Percentiles rank a stretch among this genome's conserved stretches.
phyloP scores from a whole-genome alignment of 2,797 vertebrate species.

The Balearica regulorum region DNA sequence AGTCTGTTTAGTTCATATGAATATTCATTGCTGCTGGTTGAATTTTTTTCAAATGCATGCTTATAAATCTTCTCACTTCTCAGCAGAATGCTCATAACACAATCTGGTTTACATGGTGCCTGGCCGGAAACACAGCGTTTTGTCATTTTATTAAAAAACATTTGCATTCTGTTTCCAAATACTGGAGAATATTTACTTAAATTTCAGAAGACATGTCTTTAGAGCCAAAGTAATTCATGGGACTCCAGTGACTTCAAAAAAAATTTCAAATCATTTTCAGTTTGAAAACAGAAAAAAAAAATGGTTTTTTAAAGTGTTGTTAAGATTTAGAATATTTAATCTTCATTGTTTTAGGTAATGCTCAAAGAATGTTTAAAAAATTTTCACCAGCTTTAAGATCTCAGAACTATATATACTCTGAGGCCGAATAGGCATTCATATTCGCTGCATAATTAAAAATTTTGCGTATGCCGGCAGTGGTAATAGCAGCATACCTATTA shows the following conservation, averaged over 20 bases:
- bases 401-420: neutral
- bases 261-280: neutral
- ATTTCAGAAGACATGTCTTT: neutral
- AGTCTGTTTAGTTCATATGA: neutral
- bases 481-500: neutral
- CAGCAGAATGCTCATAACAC: neutral
- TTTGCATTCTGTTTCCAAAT: neutral
- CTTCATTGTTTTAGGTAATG: neutral
- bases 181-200: neutral
- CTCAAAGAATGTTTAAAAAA: neutral
- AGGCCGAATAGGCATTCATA: neutral
- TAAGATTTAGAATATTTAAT: neutral
- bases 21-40: neutral
- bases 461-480: neutral
- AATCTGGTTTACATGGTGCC: neutral
- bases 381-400: neutral
- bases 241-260: neutral
- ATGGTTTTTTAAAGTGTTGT: rapidly evolving
- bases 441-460: neutral
- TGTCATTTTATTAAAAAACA: neutral
- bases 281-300: neutral
- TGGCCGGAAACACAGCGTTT: neutral
- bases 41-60: neutral
- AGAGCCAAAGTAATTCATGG: neutral
- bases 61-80: neutral